Conservation (phyloP, 1,140 invertebrate genomes). For the Brachionus sp. region DNA sequence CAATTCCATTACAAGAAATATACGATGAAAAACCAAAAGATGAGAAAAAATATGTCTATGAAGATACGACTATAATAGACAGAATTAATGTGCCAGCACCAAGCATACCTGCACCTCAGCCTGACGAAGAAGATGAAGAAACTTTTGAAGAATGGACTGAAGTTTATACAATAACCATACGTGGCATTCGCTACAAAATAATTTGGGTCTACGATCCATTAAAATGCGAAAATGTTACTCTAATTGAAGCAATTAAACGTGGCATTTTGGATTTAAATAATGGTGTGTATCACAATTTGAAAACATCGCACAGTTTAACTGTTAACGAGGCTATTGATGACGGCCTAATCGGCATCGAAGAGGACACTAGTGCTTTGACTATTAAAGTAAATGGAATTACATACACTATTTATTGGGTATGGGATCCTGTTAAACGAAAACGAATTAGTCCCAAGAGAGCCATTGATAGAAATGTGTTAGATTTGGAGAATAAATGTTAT, state of each 20-base stretch:
- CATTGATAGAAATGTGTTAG: slow-evolving; percentile 8
- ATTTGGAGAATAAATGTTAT: neutral
- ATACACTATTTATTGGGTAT: slow-evolving; percentile 41
- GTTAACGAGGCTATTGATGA: slow-evolving; percentile 53
- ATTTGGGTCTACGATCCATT: slow-evolving; percentile 46
- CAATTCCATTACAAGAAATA: neutral
- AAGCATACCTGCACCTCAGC: neutral
- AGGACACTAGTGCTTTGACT: neutral
- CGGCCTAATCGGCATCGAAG: slow-evolving; percentile 29
- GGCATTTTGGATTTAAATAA: slow-evolving; percentile 73
- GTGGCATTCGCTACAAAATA: slow-evolving; percentile 29
- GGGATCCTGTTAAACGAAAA: slow-evolving; percentile 32
- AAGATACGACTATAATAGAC: neutral
- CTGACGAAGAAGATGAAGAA: slow-evolving; percentile 26
- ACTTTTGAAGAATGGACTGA: slow-evolving; percentile 45
- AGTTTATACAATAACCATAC: slow-evolving; percentile 28
- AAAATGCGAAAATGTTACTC: slow-evolving; percentile 60
- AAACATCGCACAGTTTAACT: slow-evolving; percentile 45
- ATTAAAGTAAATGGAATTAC: slow-evolving; percentile 25
- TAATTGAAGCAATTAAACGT: slow-evolving; percentile 69
- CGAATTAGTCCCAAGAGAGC: slow-evolving; percentile 31
- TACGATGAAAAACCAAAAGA: neutral
- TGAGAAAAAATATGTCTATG: neutral
- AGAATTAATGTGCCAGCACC: neutral
- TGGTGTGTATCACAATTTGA: slow-evolving; percentile 58